Evolutionary conservation across 2,113 vertebrate species (phyloP), one percentile per base, ranked within the genome.

Genomic region (Perca schrenkii): DNA sequence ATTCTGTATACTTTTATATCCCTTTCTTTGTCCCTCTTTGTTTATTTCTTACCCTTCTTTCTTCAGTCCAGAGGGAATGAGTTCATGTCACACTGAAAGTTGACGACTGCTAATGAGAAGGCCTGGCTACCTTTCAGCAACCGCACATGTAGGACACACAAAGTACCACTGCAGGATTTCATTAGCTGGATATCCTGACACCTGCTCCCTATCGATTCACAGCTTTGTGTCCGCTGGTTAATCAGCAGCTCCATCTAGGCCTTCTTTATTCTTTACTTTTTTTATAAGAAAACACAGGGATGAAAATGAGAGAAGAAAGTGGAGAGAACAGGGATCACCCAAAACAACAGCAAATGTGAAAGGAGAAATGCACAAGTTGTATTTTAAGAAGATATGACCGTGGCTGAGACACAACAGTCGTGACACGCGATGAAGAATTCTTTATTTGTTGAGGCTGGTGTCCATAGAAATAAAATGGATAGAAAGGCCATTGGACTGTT

Each of bases 311-410:
- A 2, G 17, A 62, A 15, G 11, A 72, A 8, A 8, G 16, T 2
- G 8, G 22, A 13, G n/a, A 72, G n/a, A 71, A 56, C 14, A 57
- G n/a, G 46, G 28, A 34, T 67, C 47, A 4, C 25, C 25, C 8
- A 40, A 43, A 58, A 46, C 21, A 57, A 57, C 8, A 58, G 6
- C 34, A 34, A 34, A 34, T 34, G 6, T 34, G 34, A 34, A 34
- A 34, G 6, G 34, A 34, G 5, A 34, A 34, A 34, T 34, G 31
- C 34, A 6, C 43, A 11, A 22, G 58, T 25, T 80, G 71, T 66
- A 31, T 76, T 64, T 60, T 75, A 17, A 53, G 40, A 69, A 11
- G 17, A 73, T 62, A 78, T 80, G 34, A 49, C 62, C 5, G 34
- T 16, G 12, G 19, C 52, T 49, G 34, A 34, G 34, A 5, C 34